A percentile compares a stretch with the other conserved stretches of the same genome.
Evolutionary conservation across 2,888 invertebrate genomes (phyloP).

Genomic region (Oscheius sp.): DNA sequence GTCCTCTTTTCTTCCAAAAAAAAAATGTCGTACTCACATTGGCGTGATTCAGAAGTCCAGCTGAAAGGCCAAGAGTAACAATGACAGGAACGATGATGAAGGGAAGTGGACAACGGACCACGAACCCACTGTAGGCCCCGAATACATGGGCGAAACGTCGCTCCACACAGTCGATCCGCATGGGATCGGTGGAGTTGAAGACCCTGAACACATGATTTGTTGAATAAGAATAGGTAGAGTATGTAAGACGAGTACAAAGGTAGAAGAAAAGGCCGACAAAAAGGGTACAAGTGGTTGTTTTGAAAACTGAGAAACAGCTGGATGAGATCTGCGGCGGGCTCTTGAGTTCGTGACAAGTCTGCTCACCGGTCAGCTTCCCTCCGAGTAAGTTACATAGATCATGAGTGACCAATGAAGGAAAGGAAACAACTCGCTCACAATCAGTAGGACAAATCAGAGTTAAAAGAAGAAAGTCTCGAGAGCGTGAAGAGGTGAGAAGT

Average conservation of each 20-base stretch:
- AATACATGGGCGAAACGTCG: slow-evolving; percentile 66
- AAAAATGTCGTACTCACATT: slow-evolving; percentile 22
- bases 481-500: slow-evolving; percentile 5
- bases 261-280: background rate
- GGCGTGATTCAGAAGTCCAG: slow-evolving; percentile 63
- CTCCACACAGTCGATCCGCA: slow-evolving; percentile 71
- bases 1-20: background rate
- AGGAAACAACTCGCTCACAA: no score
- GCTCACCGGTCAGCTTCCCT: background rate
- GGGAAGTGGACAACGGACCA: slow-evolving; percentile 63
- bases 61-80: slow-evolving; percentile 58
- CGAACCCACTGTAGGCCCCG: slow-evolving; percentile 61
- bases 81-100: slow-evolving; percentile 69
- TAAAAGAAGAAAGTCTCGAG: background rate
- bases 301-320: slow-evolving; percentile 3
- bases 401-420: no score
- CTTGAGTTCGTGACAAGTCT: slow-evolving; percentile 2
- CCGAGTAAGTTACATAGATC: no score
- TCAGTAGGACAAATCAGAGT: background rate
- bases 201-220: background rate
- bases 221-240: background rate
- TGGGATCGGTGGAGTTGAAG: slow-evolving; percentile 32
- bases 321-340: slow-evolving; percentile 5
- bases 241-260: background rate
- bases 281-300: slow-evolving; percentile 5